phyloP scores from a whole-genome alignment of 1,140 invertebrate genomes.

The Laodelphax striatellus region DNA sequence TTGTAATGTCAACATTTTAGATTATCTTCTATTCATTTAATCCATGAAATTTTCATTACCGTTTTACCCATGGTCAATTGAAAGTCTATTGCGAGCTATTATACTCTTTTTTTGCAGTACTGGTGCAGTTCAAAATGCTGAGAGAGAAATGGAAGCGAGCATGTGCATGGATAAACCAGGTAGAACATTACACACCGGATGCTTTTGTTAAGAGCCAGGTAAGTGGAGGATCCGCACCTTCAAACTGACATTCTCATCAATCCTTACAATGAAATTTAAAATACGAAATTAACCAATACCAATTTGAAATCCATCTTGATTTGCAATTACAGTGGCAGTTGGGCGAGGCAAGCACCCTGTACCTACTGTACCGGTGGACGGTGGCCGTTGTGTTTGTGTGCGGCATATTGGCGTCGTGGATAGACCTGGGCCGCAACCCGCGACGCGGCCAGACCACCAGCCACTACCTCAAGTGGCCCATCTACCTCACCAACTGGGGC shows the following conservation, averaged over 20 bases:
- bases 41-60: no score
- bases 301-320: no score
- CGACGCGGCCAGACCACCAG: constrained; percentile 33
- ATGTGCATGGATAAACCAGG: neutral
- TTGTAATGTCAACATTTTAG: no score
- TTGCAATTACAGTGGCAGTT: constrained; percentile 17
- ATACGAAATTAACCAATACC: no score
- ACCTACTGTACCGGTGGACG: constrained; percentile 41
- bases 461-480: constrained; percentile 40
- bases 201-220: constrained; percentile 5
- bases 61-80: no score
- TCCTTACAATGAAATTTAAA: no score
- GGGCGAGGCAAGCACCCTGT: constrained; percentile 27
- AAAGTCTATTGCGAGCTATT: no score
- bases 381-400: constrained; percentile 37
- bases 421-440: constrained; percentile 38
- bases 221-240: no score
- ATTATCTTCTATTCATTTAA: no score
- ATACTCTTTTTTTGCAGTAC: neutral
- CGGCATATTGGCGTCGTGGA: constrained; percentile 40
- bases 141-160: neutral
- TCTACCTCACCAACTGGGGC: constrained; percentile 69
- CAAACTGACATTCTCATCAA: no score
- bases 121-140: neutral
- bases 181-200: constrained; percentile 4